A percentile compares a stretch with the other conserved stretches of the same genome.
Conservation (phyloP, 2,888 invertebrate genomes). For the Diplolepis rosae region DNA sequence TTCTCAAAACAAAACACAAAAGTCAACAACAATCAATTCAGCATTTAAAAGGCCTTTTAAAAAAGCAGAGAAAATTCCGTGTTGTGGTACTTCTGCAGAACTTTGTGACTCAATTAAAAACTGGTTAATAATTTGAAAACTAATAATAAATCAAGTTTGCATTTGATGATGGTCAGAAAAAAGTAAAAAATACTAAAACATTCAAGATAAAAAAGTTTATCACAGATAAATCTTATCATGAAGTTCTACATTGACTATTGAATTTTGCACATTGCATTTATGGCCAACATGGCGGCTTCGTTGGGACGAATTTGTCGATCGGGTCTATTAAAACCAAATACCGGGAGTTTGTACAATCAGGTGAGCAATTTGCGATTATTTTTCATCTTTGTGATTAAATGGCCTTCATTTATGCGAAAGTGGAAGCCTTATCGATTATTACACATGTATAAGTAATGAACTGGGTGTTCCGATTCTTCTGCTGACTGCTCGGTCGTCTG, state of each 20-base stretch:
- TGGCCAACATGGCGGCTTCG: constrained; percentile 89
- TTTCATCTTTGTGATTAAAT: not conserved
- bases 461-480: constrained; percentile 1
- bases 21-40: no score
- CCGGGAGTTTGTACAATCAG: constrained; percentile 82
- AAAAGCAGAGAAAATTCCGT: no score
- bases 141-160: not conserved
- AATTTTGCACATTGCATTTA: constrained; percentile 43
- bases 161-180: not conserved
- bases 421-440: not conserved
- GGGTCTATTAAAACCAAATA: constrained; percentile 85
- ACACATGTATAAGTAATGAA: constrained; percentile 11
- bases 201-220: not conserved
- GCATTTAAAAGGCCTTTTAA: no score
- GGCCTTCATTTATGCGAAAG: not conserved
- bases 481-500: not conserved
- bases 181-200: not conserved
- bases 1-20: no score
- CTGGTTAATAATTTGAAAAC: not conserved
- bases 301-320: constrained; percentile 88
- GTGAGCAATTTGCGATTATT: constrained; percentile 74
- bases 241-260: constrained; percentile 12
- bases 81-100: not conserved
- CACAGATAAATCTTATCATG: not conserved
- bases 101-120: not conserved